phyloP scores from a whole-genome alignment of 2,113 vertebrate species.

The Setophaga petechia region DNA sequence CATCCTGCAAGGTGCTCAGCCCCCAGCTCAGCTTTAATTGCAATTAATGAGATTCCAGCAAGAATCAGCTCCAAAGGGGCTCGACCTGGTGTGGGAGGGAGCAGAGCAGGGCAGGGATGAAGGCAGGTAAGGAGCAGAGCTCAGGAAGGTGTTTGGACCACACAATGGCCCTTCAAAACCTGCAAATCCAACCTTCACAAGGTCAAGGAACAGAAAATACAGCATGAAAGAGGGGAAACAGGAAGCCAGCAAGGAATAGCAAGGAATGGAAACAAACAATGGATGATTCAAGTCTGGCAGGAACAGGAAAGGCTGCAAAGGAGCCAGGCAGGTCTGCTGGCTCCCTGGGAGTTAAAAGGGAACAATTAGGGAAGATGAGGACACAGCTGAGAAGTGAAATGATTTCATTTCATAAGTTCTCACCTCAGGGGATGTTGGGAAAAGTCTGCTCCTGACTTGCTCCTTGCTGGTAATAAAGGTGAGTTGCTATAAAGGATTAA shows the following conservation, averaged over 20 bases:
- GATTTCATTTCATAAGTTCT: slow-evolving; percentile 62
- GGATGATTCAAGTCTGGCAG: slow-evolving; percentile 47
- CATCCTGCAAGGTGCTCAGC: not conserved
- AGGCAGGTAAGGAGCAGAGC: not conserved
- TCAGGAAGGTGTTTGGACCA: not conserved
- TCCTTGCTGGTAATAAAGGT: slow-evolving; percentile 64
- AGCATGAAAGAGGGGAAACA: slow-evolving; percentile 46
- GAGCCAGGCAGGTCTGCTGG: slow-evolving; percentile 13
- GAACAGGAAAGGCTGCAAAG: slow-evolving; percentile 54
- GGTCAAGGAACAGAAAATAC: slow-evolving; percentile 24
- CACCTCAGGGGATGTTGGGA: slow-evolving; percentile 51
- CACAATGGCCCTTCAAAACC: not conserved
- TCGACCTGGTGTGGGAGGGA: not conserved
- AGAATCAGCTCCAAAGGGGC: not conserved
- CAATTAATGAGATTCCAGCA: not conserved
- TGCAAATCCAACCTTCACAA: not conserved
- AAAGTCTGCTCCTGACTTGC: slow-evolving; percentile 29
- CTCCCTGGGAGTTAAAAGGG: slow-evolving; percentile 46
- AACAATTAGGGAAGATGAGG: slow-evolving; percentile 65
- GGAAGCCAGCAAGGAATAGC: slow-evolving; percentile 20
- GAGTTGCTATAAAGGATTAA: slow-evolving; percentile 62
- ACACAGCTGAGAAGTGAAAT: slow-evolving; percentile 53
- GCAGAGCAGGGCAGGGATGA: not conserved
- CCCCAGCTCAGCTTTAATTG: not conserved
- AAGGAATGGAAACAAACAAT: slow-evolving; percentile 43